Percentiles rank a stretch among this genome's conserved stretches.
Evolutionary conservation across 1,140 invertebrate genomes (phyloP).

Genomic region (Zaprionus taronus): DNA sequence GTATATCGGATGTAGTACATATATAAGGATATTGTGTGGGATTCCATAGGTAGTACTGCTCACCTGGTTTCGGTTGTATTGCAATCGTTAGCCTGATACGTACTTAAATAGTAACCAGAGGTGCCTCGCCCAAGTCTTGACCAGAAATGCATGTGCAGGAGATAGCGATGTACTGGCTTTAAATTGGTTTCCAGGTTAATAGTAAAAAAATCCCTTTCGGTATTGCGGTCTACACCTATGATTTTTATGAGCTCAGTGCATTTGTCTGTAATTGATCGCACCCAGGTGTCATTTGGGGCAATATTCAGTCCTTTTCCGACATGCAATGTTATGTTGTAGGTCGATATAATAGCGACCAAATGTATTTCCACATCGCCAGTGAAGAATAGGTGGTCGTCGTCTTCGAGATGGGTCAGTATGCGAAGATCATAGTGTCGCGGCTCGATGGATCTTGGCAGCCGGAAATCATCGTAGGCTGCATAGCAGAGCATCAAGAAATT

Average conservation of each 20-base stretch:
- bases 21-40: not conserved
- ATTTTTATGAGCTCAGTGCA: constrained; percentile 3
- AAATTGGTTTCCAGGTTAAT: constrained; percentile 86
- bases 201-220: constrained; percentile 88
- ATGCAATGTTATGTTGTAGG: constrained; percentile 89
- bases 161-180: constrained; percentile 86
- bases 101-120: constrained; percentile 91
- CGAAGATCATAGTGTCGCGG: constrained; percentile 89
- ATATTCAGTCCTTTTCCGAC: constrained; percentile 84
- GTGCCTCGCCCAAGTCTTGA: constrained; percentile 87
- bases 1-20: not conserved
- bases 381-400: constrained; percentile 76
- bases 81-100: constrained; percentile 88
- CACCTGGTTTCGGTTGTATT: constrained; percentile 82
- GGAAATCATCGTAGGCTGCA: constrained; percentile 83
- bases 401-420: constrained; percentile 87
- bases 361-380: constrained; percentile 87
- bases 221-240: constrained; percentile 17
- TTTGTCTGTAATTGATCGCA: not conserved
- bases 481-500: constrained; percentile 11
- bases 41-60: not conserved
- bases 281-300: constrained; percentile 59
- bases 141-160: constrained; percentile 87
- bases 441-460: constrained; percentile 87
- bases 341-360: constrained; percentile 85